phyloP scores from a whole-genome alignment of 2,797 vertebrate genomes.

The Pantherophis alleghaniensis region DNA sequence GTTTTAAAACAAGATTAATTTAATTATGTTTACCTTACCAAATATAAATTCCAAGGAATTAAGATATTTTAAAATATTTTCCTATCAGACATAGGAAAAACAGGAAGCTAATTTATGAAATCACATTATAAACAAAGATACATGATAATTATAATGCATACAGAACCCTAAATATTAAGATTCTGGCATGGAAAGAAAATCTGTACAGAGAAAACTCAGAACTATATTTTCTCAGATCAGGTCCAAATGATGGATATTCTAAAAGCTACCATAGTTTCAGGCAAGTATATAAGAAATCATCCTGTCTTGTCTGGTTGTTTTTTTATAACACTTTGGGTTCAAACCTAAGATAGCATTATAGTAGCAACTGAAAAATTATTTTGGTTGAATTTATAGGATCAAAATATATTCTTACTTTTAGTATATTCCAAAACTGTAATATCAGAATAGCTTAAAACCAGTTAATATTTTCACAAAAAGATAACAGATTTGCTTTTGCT shows the following conservation, averaged over 20 bases:
- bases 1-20: neutral
- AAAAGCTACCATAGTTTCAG: neutral
- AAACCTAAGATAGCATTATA: neutral
- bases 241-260: too few species aligned
- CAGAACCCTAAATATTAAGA: neutral
- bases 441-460: neutral
- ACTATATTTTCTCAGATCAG: neutral
- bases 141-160: neutral
- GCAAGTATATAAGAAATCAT: neutral
- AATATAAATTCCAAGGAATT: neutral
- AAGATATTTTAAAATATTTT: neutral
- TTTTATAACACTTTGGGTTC: neutral
- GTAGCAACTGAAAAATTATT: neutral
- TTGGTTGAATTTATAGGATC: neutral
- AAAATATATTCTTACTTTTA: neutral
- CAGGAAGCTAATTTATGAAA: neutral
- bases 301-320: neutral
- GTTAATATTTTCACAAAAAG: slow-evolving; percentile 25
- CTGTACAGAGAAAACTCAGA: neutral
- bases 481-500: slow-evolving; percentile 16
- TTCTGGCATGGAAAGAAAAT: neutral
- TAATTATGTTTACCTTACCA: neutral
- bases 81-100: neutral
- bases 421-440: neutral
- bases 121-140: neutral